These are phyloP conservation scores for Semotilus atromaculatus DNA, from an alignment of 2,797 vertebrate genomes.

Conservation along the genomic window DNA sequence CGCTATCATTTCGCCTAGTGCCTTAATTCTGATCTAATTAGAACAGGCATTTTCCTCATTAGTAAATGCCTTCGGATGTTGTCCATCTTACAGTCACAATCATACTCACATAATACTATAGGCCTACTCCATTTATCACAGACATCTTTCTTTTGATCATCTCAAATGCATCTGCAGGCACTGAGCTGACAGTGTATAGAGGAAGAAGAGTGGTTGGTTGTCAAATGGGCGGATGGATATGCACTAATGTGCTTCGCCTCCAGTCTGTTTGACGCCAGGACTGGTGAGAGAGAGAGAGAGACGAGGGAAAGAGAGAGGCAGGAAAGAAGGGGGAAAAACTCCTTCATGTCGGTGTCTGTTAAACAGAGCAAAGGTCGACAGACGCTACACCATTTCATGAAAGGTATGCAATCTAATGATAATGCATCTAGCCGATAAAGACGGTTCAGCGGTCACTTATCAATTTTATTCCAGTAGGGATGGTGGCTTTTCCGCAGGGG, in stretches of 20 bases:
- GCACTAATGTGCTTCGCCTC: constrained; percentile 66
- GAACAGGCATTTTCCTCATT: not conserved
- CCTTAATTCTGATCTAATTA: constrained; percentile 1
- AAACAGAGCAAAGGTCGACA: constrained; percentile 44
- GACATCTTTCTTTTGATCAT: constrained; percentile 4
- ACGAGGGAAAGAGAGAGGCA: constrained; percentile 62
- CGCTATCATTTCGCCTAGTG: not conserved
- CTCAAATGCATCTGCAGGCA: constrained; percentile 13
- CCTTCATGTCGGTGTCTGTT: constrained; percentile 57
- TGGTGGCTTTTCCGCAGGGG: constrained; percentile 62
- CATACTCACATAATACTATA: not conserved
- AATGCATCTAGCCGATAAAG: not conserved
- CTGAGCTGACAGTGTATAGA: not conserved
- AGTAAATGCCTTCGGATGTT: not conserved
- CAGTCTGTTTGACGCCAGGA: constrained; percentile 76
- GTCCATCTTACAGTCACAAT: not conserved
- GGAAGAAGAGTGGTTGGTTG: constrained; percentile 58
- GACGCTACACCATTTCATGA: constrained; percentile 25
- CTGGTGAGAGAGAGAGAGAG: constrained; percentile 68
- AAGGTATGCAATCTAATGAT: constrained; percentile 66
- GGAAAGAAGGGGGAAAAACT: constrained; percentile 59
- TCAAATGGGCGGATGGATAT: constrained; percentile 77
- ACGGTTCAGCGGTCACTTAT: constrained; percentile 16
- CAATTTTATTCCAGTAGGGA: constrained; percentile 58
- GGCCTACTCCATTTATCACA: not conserved